Evolutionary conservation across 2,888 invertebrate species (phyloP), one percentile per base, ranked within the genome.

Genomic region (Latrodectus elegans): DNA sequence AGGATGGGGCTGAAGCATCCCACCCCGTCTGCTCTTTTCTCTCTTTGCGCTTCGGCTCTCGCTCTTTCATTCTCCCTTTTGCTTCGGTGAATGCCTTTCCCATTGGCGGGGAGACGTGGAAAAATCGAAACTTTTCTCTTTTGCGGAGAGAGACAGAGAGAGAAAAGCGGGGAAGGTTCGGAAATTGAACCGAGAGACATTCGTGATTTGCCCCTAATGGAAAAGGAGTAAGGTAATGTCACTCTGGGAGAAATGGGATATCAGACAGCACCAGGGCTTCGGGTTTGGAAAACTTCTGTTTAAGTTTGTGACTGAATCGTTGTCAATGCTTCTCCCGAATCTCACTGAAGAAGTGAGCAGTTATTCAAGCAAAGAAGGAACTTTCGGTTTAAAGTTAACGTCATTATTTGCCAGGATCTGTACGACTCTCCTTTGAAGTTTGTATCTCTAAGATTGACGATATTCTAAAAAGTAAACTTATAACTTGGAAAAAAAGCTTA

Each of bases 61-160:
- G 55, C 74, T 12, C 60, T 17, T 65, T 68, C 38, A 38, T 38
- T 38, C 75, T 76, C 60, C 68, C 51, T 53, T 26, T 17, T 11
- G 17, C 52, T 60, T 67, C 81, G 38, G 51, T 71, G 38, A 38
- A 38, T 38, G 38, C 52, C 26, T 55, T 65, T 68, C 15, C 49
- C 73, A n/a, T 14, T 70, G 15, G 9, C 22, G 70, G 70, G 72
- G 84, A 55, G 76, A 77, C 26, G 72, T 82, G 75, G 71, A 88
- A 88, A 88, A 88, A 88, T 88, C 88, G 88, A 88, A 38, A 88
- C 83, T 65, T 73, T 51, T 51, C n/a, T 14, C 55, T 6, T 26
- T 17, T 52, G 14, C 65, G 14, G 49, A 12, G 60, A 68, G 17
- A 17, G 76, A 10, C n/a, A 60, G 60, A 60, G 38, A 38, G 38